phyloP scores from a whole-genome alignment of 2,113 vertebrate genomes.

The Colossoma macropomum region DNA sequence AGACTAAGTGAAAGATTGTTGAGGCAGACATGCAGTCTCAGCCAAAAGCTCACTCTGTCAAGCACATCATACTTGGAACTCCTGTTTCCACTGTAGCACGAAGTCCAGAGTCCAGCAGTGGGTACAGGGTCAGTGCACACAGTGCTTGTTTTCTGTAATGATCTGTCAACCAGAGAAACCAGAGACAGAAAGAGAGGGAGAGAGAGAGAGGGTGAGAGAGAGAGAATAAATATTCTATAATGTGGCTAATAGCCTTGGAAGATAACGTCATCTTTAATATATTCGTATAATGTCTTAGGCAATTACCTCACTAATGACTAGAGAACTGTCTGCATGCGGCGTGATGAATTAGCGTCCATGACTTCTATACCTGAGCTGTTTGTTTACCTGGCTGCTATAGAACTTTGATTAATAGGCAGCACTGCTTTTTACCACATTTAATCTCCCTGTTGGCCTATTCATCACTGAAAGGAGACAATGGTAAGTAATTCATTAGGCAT shows the following conservation, averaged over 20 bases:
- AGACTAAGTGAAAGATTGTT: not conserved
- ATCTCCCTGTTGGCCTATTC: not conserved
- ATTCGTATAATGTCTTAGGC: constrained; percentile 19
- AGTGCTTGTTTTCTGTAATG: constrained; percentile 5
- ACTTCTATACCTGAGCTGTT: not conserved
- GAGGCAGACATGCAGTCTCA: not conserved
- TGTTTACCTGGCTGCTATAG: constrained; percentile 9
- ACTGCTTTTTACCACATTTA: not conserved
- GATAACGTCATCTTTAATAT: constrained; percentile 7
- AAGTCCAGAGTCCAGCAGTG: not conserved
- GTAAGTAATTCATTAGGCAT: constrained; percentile 25
- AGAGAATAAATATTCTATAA: constrained; percentile 5
- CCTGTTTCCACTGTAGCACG: not conserved
- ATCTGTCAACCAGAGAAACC: constrained; percentile 16
- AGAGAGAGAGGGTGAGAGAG: not conserved
- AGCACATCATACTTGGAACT: not conserved
- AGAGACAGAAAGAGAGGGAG: not conserved
- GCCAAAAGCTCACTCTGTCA: not conserved
- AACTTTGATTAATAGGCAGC: not conserved
- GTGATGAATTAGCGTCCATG: constrained; percentile 19
- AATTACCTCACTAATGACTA: constrained; percentile 47
- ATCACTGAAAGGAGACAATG: constrained; percentile 9
- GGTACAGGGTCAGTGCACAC: not conserved
- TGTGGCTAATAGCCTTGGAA: constrained; percentile 1
- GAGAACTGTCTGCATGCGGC: constrained; percentile 1